Conservation (phyloP, 2,113 vertebrate genomes). For the Enhydra lutris region DNA sequence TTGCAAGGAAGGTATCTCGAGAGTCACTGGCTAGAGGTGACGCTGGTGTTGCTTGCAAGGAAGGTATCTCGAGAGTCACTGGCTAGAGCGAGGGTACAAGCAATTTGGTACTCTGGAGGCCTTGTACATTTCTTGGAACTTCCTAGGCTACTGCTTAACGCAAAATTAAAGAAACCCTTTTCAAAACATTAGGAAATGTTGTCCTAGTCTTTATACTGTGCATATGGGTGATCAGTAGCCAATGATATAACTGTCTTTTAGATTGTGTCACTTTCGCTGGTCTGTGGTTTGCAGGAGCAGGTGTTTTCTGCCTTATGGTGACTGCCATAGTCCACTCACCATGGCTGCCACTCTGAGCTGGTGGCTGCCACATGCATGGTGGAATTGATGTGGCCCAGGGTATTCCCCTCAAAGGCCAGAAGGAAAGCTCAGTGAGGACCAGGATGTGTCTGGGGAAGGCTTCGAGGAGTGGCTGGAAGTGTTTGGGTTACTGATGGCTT, state of each 20-base stretch:
- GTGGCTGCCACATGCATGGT: not conserved
- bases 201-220: not conserved
- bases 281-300: not conserved
- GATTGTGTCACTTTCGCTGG: not conserved
- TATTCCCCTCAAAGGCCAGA: not conserved
- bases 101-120: not conserved
- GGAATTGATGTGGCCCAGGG: not conserved
- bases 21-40: not conserved
- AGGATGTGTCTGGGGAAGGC: not conserved
- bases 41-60: not conserved
- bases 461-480: not conserved
- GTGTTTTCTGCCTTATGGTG: not conserved
- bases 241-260: not conserved
- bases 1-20: not conserved
- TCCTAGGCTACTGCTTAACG: not conserved
- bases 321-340: no score
- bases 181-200: not conserved
- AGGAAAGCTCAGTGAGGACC: not conserved
- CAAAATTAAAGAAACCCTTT: conserved; percentile 7
- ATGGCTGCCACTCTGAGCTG: not conserved
- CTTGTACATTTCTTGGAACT: not conserved
- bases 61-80: not conserved
- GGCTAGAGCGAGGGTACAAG: not conserved
- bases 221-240: no score
- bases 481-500: no score